These are phyloP conservation scores for Centropus bengalensis DNA, from an alignment of 2,113 vertebrate species.

Conservation along the genomic window DNA sequence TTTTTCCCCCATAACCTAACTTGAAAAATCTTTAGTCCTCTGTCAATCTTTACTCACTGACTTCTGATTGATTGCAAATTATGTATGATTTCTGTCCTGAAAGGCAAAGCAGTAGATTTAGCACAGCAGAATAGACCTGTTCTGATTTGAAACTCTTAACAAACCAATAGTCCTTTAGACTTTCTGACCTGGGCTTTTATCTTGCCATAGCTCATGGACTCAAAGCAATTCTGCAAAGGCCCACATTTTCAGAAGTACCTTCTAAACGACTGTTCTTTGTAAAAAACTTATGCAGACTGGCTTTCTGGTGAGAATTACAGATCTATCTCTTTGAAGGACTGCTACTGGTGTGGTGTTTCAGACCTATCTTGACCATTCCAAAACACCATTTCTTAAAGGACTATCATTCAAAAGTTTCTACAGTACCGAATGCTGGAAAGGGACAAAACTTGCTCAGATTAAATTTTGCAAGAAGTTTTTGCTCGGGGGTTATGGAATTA, in stretches of 20 bases:
- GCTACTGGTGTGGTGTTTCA: neutral
- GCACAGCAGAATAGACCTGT: neutral
- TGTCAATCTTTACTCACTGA: neutral
- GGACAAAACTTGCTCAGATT: neutral
- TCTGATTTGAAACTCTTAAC: neutral
- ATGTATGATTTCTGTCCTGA: neutral
- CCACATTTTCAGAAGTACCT: neutral
- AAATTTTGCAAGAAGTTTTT: neutral
- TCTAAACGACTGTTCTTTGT: neutral
- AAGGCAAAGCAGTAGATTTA: neutral
- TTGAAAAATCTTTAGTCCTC: neutral
- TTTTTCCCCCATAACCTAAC: neutral
- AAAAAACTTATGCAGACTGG: neutral
- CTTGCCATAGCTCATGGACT: neutral
- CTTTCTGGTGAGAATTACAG: neutral
- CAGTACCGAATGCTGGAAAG: neutral
- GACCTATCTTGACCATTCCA: neutral
- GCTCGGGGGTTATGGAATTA: rapidly evolving
- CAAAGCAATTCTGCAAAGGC: neutral
- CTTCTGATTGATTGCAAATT: neutral
- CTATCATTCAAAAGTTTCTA: neutral
- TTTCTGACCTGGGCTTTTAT: neutral
- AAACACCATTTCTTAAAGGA: neutral
- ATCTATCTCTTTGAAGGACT: neutral
- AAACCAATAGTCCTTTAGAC: neutral